Base-by-base conservation (phyloP, 2,888 invertebrate genomes). In the Protophormia terraenovae region DNA sequence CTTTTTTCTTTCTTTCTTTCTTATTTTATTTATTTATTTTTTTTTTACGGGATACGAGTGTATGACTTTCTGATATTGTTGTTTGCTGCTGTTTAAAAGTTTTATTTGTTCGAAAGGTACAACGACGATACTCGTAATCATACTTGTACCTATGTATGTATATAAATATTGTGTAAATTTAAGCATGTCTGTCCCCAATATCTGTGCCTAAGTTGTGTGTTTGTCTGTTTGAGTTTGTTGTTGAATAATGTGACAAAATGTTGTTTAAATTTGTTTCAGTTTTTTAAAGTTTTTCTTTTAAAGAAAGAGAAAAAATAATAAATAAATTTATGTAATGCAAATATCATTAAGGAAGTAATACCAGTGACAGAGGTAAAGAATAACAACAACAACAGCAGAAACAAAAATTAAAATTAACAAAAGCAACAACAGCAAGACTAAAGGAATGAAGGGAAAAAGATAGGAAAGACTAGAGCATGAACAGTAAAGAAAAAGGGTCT, bases 191-290 rank as follows among this genome's bases (percentile, higher is more conserved):
- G 10, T 35, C 12, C 0, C 12, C 0, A n/a, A 1, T 35, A 12
- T 41, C n/a, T 60, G 3, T 16, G 5, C 1, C 5, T 29, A 1
- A 16, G 58, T 60, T 32, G n/a, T 32, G 14, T 41, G 10, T 41
- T 24, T 14, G 64, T 24, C 41, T 67, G 27, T 29, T 47, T 24
- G 27, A 41, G 27, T 29, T 16, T 29, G 29, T 45, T 47, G 50
- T 67, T 50, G 32, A 50, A 64, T 38, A 60, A 35, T 60, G 32
- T 60, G 64, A 64, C 14, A 64, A 64, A 27, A 64, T 24, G 19
- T 41, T 45, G 14, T 64, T 64, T 64, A 64, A 64, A 24, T 64
- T 64, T 64, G 38, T 64, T 64, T 64, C 41, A 35, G 12, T 14
- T 64, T 64, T 19, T n/a, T 27, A 14, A 14, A 62, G 38, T 22